Conservation (phyloP, 2,888 invertebrate genomes). For the Molorchus minor region DNA sequence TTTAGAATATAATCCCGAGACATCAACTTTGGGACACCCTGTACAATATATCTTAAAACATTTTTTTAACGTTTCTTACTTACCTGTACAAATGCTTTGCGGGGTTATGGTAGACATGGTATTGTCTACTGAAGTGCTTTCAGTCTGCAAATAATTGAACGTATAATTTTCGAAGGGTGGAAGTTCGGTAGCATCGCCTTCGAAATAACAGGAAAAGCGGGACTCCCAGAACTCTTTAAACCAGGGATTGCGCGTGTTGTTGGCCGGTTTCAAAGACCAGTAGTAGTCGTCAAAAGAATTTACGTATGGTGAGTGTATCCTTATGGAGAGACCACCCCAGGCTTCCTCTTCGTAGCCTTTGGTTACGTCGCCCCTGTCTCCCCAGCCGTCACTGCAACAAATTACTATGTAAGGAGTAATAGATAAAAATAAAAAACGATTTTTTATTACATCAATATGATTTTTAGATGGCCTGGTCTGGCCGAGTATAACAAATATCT, state of each 20-base stretch:
- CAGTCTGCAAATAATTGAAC: slow-evolving; percentile 1
- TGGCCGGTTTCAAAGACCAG: slow-evolving; percentile 70
- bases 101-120: not conserved
- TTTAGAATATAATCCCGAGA: no score
- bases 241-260: slow-evolving; percentile 75
- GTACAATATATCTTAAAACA: no score
- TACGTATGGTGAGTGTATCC: slow-evolving; percentile 78
- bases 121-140: not conserved
- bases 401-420: no score
- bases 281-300: slow-evolving; percentile 74
- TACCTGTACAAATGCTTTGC: slow-evolving; percentile 11
- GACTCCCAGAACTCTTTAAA: slow-evolving; percentile 82
- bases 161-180: not conserved
- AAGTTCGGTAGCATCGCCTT: not conserved
- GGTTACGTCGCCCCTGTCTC: slow-evolving; percentile 79
- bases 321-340: slow-evolving; percentile 76
- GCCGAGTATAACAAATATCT: no score
- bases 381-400: slow-evolving; percentile 76
- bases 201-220: slow-evolving; percentile 70
- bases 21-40: no score
- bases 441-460: no score
- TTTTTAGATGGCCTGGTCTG: no score
- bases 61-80: no score
- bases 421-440: no score
- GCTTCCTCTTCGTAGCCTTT: slow-evolving; percentile 72